Evolutionary conservation across 2,113 vertebrate genomes (phyloP).

Genomic region (Seriola dumerili): DNA sequence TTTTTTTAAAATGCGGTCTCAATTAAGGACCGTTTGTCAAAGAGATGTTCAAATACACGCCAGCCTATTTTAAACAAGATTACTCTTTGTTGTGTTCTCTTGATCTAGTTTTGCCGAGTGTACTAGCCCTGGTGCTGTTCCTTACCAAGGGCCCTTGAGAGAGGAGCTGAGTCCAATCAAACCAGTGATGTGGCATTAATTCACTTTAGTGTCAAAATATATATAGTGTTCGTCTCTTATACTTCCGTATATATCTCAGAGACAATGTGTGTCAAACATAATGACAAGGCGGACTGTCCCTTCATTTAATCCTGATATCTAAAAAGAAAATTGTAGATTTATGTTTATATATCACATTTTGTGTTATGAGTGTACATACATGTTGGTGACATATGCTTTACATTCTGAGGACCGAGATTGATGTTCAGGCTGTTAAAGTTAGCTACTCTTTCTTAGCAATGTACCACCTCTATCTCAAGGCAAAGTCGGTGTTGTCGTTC

Average conservation of each 20-base stretch:
- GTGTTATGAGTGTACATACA: background rate
- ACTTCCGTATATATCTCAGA: too few species aligned
- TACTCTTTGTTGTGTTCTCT: constrained; percentile 9
- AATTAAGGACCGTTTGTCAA: background rate
- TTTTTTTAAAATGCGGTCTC: background rate
- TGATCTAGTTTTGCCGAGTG: constrained; percentile 95
- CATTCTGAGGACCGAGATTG: too few species aligned
- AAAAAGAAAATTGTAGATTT: background rate
- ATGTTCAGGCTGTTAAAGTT: background rate
- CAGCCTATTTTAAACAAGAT: background rate
- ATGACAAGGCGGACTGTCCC: background rate
- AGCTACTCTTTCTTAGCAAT: too few species aligned
- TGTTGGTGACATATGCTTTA: background rate
- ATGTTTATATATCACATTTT: background rate
- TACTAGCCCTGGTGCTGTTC: constrained; percentile 98
- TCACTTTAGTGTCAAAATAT: constrained; percentile 98
- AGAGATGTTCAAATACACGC: background rate
- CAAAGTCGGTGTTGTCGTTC: too few species aligned
- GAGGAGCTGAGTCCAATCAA: constrained; percentile 95
- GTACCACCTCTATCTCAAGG: too few species aligned
- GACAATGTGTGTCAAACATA: background rate
- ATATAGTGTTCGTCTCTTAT: constrained; percentile 98
- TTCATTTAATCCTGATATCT: background rate
- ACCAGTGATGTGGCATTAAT: constrained; percentile 97
- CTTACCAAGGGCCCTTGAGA: constrained; percentile 93